Percentiles rank a stretch among this genome's conserved stretches.
phyloP scores from a whole-genome alignment of 2,113 vertebrate genomes.

The Aegypius monachus region DNA sequence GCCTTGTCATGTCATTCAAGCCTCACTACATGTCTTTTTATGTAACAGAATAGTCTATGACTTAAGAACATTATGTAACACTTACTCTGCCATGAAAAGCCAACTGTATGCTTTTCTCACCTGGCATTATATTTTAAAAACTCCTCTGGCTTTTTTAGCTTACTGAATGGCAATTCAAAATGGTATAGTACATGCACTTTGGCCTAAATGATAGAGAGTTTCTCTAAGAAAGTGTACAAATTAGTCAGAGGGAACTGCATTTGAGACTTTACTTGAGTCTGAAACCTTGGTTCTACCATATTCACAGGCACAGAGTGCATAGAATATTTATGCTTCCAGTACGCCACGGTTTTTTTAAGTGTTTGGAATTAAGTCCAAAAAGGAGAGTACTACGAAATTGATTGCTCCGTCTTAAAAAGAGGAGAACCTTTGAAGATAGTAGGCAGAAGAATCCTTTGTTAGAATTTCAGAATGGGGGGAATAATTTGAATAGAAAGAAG shows the following conservation, averaged over 20 bases:
- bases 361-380: background rate
- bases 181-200: background rate
- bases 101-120: background rate
- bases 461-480: background rate
- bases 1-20: background rate
- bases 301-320: background rate
- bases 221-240: background rate
- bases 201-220: background rate
- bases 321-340: background rate
- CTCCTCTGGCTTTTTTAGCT: background rate
- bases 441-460: background rate
- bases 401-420: background rate
- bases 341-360: background rate
- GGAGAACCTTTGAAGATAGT: background rate
- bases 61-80: background rate
- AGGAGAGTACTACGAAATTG: background rate
- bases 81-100: background rate
- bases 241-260: background rate
- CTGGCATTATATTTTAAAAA: background rate
- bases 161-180: background rate
- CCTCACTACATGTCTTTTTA: background rate
- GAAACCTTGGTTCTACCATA: background rate
- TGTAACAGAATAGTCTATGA: background rate
- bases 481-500: background rate
- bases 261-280: background rate